A percentile compares a stretch with the other conserved stretches of the same genome.
phyloP scores from a whole-genome alignment of 2,113 vertebrate genomes.

The Brienomyrus brachyistius region DNA sequence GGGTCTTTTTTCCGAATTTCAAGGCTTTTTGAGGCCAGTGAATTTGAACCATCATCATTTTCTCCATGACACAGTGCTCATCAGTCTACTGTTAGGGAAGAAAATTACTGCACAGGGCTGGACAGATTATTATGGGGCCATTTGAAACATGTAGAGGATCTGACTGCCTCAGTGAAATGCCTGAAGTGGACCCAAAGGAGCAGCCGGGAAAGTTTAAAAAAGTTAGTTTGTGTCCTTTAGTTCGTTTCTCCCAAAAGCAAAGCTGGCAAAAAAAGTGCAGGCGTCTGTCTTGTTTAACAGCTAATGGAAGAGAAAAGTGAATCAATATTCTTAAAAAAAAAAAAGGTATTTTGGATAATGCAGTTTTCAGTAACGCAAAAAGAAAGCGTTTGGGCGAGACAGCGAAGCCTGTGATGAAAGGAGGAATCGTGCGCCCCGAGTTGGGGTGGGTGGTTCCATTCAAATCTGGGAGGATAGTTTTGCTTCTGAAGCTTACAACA shows the following conservation, averaged over 20 bases:
- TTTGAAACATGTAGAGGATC: background rate
- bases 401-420: conserved; percentile 38
- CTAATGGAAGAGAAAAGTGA: conserved; percentile 47
- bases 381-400: conserved; percentile 35
- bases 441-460: background rate
- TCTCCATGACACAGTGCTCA: background rate
- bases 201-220: background rate
- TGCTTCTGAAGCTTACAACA: conserved; percentile 29
- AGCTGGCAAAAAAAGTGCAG: conserved; percentile 35
- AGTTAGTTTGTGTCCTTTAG: conserved; percentile 3
- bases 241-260: conserved; percentile 1
- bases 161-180: background rate
- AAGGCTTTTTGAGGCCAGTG: background rate
- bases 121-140: background rate
- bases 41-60: background rate
- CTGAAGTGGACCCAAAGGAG: background rate
- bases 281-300: conserved; percentile 36
- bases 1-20: background rate
- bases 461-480: conserved; percentile 12
- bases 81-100: background rate
- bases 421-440: background rate
- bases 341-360: conserved; percentile 49
- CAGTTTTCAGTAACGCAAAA: conserved; percentile 39
- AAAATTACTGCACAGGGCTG: background rate
- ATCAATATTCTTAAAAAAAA: conserved; percentile 49